Evolutionary conservation across 1,140 invertebrate genomes (phyloP).

Genomic region (Neodiprion fabricii): DNA sequence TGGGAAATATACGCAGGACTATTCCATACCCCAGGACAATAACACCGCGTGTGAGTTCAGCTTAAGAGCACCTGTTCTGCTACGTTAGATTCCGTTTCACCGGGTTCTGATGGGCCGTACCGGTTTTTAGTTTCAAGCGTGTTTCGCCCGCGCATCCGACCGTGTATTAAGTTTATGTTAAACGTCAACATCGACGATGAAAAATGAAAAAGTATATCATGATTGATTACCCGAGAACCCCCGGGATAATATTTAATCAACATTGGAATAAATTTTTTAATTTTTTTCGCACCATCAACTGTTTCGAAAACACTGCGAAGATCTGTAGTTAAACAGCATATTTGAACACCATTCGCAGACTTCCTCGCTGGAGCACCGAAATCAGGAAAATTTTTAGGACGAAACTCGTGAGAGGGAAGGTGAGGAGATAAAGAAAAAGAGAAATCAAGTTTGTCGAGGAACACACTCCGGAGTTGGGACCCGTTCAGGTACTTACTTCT

Average conservation of each 20-base stretch:
- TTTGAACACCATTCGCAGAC: no score
- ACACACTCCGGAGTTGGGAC: neutral
- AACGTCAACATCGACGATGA: neutral
- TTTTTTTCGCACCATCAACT: no score
- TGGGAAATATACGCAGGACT: neutral
- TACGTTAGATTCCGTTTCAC: constrained; percentile 2
- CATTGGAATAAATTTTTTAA: no score
- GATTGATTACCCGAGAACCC: neutral
- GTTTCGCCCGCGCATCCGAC: neutral
- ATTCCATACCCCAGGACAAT: neutral
- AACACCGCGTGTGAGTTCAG: neutral
- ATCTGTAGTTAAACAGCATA: no score
- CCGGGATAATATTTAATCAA: neutral
- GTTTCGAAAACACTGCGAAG: no score
- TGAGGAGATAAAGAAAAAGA: no score
- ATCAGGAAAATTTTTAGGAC: no score
- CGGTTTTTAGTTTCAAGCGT: constrained; percentile 1
- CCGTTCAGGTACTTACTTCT: neutral
- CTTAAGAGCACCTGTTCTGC: constrained; percentile 2
- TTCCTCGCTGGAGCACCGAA: no score
- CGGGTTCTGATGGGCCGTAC: constrained; percentile 4
- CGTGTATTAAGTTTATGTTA: neutral
- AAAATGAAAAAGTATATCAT: neutral
- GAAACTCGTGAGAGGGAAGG: no score
- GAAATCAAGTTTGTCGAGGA: neutral